Base-by-base conservation (phyloP, 2,797 vertebrate species). In the Holocentrus rufus region DNA sequence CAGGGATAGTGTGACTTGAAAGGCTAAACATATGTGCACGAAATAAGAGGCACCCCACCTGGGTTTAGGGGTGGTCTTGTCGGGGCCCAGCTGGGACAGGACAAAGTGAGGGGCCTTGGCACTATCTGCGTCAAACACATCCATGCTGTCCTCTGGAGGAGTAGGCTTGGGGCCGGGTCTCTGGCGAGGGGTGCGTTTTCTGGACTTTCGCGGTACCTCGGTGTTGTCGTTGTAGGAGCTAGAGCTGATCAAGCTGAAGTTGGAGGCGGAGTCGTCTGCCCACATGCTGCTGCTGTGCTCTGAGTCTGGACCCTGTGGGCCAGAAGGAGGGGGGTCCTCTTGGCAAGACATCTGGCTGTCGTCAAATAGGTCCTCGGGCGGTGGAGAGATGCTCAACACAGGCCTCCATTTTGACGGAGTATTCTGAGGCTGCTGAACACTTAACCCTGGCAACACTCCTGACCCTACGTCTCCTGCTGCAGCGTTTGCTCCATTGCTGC, bases 21-120 rank as follows among this genome's bases (percentile, higher is more conserved):
- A 44, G 65, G 57, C 25, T 18, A 55, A 69, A 36, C 68, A 17
- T 79, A 71, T 53, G 22, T 49, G 18, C n/a, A 50, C 23, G 47
- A 34, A 17, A 59, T 25, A 60, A 58, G 14, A 22, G 34, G 69
- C 52, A 64, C 65, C 90, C 15, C 77, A 94, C 93, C 93, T 96
- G 90, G 93, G 92, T 92, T 97, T 96, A 89, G 95, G 90, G 93
- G 92, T 94, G 91, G 92, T 87, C 93, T 99, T 99, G 94, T 99
- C 98, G 88, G 97, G 96, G 88, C 95, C 94, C 89, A 99, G 95
- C 92, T 99, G 97, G 83, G 97, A 99, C 80, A 99, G 95, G 88
- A 99, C 98, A 95, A 98, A 99, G 91, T 99, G 98, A 85, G 98
- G 98, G 73, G 95, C 98, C 93, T 99, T 99, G 91, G 98, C 98